Evolutionary conservation across 2,113 vertebrate species (phyloP), one percentile per base, ranked within the genome.

Genomic region (Myiopsitta monachus): DNA sequence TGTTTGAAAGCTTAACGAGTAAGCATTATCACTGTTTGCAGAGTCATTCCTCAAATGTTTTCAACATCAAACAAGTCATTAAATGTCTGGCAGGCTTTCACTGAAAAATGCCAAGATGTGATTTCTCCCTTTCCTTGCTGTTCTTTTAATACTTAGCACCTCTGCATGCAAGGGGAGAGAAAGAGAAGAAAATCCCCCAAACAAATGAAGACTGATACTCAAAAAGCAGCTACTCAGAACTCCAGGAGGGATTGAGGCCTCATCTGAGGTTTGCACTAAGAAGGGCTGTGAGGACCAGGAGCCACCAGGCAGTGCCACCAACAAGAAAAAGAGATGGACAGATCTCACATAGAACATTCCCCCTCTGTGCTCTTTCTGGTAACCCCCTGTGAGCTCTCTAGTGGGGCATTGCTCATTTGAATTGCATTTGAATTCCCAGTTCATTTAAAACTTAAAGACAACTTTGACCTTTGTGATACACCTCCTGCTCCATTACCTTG

Each of bases 41-140:
- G 94, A 94, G 86, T 82, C 95, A 92, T 94, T 96, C 88, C 92
- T 97, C 92, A 97, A 87, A 94, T 76, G 83, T 95, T 96, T 95
- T 91, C 78, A 83, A 9, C 81, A 52, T 89, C 87, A 94, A 95
- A 47, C 80, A 93, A 62, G 92, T 95, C 92, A 96, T 96, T 94
- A 96, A 94, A 94, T 62, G 52, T 57, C 95, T 84, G 90, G 73
- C 69, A 92, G 77, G 31, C 74, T 89, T 93, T 94, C 83, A 82
- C 88, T 89, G 49, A 88, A 87, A 94, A 95, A 89, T 84, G 69
- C 69, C 88, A 91, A 93, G 61, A 92, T 66, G 66, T 82, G 94
- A 93, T 82, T 96, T 92, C 86, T 88, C 64, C 74, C 57, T 55
- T 92, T 93, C 76, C 44, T 93, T 2, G 0, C 49, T 91, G 83